phyloP scores from a whole-genome alignment of 2,113 vertebrate species.

The Athene noctua region DNA sequence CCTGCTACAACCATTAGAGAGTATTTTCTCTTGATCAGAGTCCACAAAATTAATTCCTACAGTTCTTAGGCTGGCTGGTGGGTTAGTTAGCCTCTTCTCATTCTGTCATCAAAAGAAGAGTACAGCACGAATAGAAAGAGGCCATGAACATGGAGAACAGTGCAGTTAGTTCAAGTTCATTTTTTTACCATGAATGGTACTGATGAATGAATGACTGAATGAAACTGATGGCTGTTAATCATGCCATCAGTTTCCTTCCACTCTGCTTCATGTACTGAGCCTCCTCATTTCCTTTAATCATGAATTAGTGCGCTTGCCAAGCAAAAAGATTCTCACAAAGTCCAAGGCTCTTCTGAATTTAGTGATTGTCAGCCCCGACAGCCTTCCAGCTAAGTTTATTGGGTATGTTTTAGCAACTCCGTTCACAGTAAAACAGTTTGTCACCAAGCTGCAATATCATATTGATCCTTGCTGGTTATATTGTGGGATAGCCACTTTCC shows the following conservation, averaged over 20 bases:
- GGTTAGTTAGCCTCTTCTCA: background rate
- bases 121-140: background rate
- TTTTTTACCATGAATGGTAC: background rate
- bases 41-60: background rate
- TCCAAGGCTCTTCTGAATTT: background rate
- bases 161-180: background rate
- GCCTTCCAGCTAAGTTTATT: background rate
- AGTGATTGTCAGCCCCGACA: background rate
- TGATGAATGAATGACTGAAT: no score
- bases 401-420: background rate
- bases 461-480: background rate
- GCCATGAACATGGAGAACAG: background rate
- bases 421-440: background rate
- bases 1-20: background rate
- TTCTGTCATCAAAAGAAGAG: background rate
- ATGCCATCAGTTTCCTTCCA: background rate
- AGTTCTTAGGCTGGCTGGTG: background rate
- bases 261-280: background rate
- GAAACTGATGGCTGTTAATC: background rate
- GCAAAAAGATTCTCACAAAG: background rate
- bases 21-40: background rate
- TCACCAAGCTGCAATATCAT: background rate
- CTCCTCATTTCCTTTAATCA: background rate
- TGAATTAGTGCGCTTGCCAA: background rate
- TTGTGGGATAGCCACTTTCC: background rate